Evolutionary conservation across 2,113 vertebrate species (phyloP).

Genomic region (Calidris pugnax): DNA sequence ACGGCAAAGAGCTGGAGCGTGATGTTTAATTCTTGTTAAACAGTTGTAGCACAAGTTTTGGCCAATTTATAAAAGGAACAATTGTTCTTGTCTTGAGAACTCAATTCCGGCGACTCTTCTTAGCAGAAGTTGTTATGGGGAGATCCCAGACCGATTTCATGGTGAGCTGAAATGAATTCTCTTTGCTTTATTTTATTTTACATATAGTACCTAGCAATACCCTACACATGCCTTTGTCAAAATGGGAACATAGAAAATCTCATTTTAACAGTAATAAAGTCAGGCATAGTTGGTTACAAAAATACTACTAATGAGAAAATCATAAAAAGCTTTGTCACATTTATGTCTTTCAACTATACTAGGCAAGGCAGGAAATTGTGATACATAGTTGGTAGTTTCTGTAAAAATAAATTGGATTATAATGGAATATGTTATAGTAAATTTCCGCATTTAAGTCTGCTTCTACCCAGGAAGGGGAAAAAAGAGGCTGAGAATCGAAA

Average conservation of each 20-base stretch:
- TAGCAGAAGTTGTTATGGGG: background rate
- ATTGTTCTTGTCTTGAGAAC: background rate
- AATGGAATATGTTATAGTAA: background rate
- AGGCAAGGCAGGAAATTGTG: slow-evolving; percentile 19
- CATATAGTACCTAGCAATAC: background rate
- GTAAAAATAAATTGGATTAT: slow-evolving; percentile 14
- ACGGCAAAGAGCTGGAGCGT: background rate
- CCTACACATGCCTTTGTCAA: background rate
- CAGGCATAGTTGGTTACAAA: background rate
- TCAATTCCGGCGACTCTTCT: background rate
- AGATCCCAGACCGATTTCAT: background rate
- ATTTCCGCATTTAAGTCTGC: background rate
- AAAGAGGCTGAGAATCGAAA: slow-evolving; percentile 10
- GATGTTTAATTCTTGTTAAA: slow-evolving; percentile 42
- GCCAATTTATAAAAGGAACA: background rate
- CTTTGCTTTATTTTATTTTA: background rate
- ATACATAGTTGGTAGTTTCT: slow-evolving; percentile 7
- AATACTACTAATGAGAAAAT: background rate
- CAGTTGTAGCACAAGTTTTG: background rate
- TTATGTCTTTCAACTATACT: background rate
- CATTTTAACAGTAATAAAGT: background rate
- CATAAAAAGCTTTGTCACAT: background rate
- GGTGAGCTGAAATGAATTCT: background rate
- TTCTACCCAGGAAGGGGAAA: background rate
- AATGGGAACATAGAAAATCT: background rate